A percentile compares a stretch with the other conserved stretches of the same genome.
These are phyloP conservation scores for Fabriciana adippe DNA, from an alignment of 2,888 invertebrate genomes.

Conservation along the genomic window DNA sequence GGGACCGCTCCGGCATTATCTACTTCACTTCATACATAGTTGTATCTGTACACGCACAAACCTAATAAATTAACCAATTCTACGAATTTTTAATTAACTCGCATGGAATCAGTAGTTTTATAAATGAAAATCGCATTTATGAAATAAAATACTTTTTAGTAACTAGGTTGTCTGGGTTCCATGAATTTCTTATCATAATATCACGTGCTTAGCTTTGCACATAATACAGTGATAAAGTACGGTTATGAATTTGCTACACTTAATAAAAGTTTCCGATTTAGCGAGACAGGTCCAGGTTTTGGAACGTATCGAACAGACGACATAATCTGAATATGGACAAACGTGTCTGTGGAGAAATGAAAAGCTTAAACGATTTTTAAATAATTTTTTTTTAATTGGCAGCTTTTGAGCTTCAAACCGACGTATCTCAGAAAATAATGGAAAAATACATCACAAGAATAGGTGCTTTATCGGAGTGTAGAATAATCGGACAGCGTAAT, in stretches of 20 bases:
- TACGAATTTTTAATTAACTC: slow-evolving; percentile 7
- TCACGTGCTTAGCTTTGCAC: neutral
- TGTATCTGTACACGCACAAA: neutral
- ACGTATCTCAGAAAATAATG: no score
- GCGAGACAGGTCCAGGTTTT: neutral
- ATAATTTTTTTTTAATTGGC: no score
- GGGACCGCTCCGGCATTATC: neutral
- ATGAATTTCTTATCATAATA: slow-evolving; percentile 1
- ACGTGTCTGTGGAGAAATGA: no score
- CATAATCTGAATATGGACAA: neutral
- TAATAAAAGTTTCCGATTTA: neutral
- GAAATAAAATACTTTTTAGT: slow-evolving; percentile 1
- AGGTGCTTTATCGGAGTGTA: no score
- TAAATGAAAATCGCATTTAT: slow-evolving; percentile 6
- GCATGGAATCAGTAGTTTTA: neutral
- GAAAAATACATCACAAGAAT: no score
- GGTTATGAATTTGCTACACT: no score
- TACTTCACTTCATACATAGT: neutral
- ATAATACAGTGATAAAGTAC: no score
- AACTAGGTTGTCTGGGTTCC: neutral
- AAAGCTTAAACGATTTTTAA: no score
- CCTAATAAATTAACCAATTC: slow-evolving; percentile 19
- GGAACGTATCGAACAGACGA: neutral
- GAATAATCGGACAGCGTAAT: no score
- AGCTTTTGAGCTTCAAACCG: no score